A percentile compares a stretch with the other conserved stretches of the same genome.
These are phyloP conservation scores for Tyrannus savana DNA, from an alignment of 2,113 vertebrate species.

Conservation along the genomic window DNA sequence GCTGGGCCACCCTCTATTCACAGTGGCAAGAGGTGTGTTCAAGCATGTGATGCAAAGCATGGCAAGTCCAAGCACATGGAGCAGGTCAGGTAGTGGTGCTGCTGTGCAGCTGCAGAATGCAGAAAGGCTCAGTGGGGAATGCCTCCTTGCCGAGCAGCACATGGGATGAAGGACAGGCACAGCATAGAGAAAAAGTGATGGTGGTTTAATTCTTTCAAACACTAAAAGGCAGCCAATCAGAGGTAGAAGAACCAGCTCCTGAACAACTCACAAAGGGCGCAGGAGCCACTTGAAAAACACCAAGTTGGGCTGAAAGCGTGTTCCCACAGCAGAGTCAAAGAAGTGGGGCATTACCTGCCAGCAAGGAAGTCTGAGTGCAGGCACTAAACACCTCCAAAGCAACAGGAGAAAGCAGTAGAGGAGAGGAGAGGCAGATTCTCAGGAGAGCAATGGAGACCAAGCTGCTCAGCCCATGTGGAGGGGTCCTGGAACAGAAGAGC, in stretches of 20 bases:
- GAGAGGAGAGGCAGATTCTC: not conserved
- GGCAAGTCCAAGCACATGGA: fast-evolving
- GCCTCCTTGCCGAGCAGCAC: fast-evolving
- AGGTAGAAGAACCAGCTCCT: not conserved
- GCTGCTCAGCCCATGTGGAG: not conserved
- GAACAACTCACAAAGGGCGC: not conserved
- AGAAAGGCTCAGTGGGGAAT: not conserved
- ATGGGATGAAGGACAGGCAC: not conserved
- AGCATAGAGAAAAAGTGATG: not conserved
- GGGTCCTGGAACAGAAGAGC: not conserved
- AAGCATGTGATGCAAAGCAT: not conserved
- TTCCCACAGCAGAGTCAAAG: not conserved
- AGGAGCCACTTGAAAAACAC: not conserved
- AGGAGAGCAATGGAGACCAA: not conserved
- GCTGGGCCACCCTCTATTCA: not conserved
- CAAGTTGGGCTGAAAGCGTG: not conserved
- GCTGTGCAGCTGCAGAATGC: not conserved
- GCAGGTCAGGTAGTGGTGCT: not conserved
- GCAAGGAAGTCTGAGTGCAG: not conserved
- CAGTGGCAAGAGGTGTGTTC: not conserved
- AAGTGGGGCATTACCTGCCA: not conserved
- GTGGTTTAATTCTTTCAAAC: not conserved
- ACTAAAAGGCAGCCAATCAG: not conserved
- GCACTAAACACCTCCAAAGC: not conserved
- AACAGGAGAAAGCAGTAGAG: not conserved